These are phyloP conservation scores for Euproctis similis DNA, from an alignment of 2,888 invertebrate genomes.

Conservation along the genomic window DNA sequence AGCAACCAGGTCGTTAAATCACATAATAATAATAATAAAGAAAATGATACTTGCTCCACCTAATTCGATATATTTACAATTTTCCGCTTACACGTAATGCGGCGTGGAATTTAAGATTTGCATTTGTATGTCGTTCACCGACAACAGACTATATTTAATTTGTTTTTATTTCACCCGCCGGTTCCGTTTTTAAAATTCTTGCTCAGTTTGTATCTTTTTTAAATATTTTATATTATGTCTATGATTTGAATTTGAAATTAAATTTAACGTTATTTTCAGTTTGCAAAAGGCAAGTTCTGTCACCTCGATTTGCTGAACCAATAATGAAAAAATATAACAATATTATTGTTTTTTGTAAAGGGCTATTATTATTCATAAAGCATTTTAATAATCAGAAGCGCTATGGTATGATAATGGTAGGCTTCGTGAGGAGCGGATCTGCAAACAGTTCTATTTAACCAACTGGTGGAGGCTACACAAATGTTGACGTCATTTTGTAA, in stretches of 20 bases:
- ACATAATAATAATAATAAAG: not conserved
- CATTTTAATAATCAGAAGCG: no score
- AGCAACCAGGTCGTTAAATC: no score
- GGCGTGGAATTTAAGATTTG: conserved; percentile 20
- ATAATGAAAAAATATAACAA: no score
- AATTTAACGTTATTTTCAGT: no score
- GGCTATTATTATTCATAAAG: no score
- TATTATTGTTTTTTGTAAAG: no score
- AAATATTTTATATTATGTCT: no score
- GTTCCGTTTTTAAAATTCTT: no score
- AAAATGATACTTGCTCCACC: conserved; percentile 3
- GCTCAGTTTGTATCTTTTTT: no score
- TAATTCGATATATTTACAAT: conserved; percentile 14
- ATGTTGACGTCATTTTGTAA: conserved; percentile 9
- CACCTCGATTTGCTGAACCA: no score
- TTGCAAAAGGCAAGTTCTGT: no score
- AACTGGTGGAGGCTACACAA: conserved; percentile 16
- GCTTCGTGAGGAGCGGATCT: conserved; percentile 14
- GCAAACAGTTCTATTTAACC: conserved; percentile 19
- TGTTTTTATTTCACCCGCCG: conserved; percentile 25
- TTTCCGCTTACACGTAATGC: conserved; percentile 11
- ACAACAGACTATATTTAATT: conserved; percentile 8
- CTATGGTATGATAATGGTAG: conserved; percentile 4
- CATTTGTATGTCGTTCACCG: conserved; percentile 24
- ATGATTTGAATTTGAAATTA: no score